Evolutionary conservation across 1,140 invertebrate genomes (phyloP).

Genomic region (Fragariocoptes setiger): DNA sequence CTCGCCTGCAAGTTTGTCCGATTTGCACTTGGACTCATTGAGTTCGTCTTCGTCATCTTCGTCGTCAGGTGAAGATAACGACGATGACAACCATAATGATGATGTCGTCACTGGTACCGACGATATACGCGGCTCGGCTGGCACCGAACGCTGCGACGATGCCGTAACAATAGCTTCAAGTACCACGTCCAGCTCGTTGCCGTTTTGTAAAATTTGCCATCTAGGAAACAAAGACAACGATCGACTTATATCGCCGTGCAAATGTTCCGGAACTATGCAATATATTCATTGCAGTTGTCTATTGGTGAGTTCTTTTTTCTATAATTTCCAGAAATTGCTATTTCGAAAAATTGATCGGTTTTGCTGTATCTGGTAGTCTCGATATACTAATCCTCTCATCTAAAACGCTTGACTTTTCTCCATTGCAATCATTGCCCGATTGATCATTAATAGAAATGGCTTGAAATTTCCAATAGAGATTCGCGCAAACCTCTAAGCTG

Average conservation of each 20-base stretch:
- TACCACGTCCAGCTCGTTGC: conserved; percentile 6
- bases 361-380: conserved; percentile 5
- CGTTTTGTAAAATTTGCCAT: conserved; percentile 23
- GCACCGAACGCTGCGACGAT: too few species aligned
- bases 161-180: neutral
- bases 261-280: conserved; percentile 22
- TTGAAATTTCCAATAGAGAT: conserved; percentile 20
- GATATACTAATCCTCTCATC: too few species aligned
- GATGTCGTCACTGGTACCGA: too few species aligned
- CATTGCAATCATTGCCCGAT: neutral
- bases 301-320: conserved; percentile 17
- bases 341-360: conserved; percentile 2
- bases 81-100: too few species aligned
- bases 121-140: too few species aligned
- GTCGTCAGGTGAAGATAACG: too few species aligned
- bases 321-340: neutral
- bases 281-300: conserved; percentile 23
- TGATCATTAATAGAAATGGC: conserved; percentile 23
- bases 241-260: conserved; percentile 22
- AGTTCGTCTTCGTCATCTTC: too few species aligned
- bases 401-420: too few species aligned
- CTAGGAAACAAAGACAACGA: conserved; percentile 18
- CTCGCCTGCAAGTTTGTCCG: too few species aligned
- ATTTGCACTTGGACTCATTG: too few species aligned
- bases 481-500: conserved; percentile 20